Evolutionary conservation across 2,113 vertebrate genomes (phyloP).

Genomic region (Lophius piscatorius): DNA sequence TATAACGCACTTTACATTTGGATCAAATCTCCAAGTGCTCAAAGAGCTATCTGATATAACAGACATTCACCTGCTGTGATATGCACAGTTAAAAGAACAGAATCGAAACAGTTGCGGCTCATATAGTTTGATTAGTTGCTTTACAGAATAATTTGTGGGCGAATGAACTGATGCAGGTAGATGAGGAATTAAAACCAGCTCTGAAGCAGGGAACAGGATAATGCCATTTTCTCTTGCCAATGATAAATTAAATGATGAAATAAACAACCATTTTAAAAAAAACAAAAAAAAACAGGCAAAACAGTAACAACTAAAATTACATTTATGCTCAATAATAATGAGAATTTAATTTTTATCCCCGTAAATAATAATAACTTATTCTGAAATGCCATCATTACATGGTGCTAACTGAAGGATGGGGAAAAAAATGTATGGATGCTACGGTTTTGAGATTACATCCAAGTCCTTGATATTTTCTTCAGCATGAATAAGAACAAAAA

Average conservation of each 20-base stretch:
- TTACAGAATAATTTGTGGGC: conserved; percentile 1
- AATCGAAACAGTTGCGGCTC: not conserved
- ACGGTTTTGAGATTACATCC: conserved; percentile 10
- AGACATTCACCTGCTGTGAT: too few relatives aligned
- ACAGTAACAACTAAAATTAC: not conserved
- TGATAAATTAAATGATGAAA: not conserved
- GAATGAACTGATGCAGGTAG: not conserved
- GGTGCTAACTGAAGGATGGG: conserved; percentile 42
- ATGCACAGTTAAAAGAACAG: not conserved
- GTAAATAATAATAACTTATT: too few relatives aligned
- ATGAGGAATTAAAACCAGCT: not conserved
- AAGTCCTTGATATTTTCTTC: conserved; percentile 14
- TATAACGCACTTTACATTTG: too few relatives aligned
- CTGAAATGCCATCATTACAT: too few relatives aligned
- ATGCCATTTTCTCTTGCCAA: not conserved
- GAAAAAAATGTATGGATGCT: conserved; percentile 21
- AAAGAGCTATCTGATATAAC: too few relatives aligned
- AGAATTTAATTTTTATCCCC: too few relatives aligned
- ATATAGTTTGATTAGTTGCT: conserved; percentile 8
- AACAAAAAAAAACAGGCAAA: not conserved
- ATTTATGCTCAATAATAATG: not conserved
- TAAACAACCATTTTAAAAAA: not conserved
- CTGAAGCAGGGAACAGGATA: not conserved
- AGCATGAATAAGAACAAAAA: conserved; percentile 23
- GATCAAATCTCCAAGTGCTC: too few relatives aligned